These are phyloP conservation scores for Strix uralensis DNA, from an alignment of 2,113 vertebrate species.

Conservation along the genomic window DNA sequence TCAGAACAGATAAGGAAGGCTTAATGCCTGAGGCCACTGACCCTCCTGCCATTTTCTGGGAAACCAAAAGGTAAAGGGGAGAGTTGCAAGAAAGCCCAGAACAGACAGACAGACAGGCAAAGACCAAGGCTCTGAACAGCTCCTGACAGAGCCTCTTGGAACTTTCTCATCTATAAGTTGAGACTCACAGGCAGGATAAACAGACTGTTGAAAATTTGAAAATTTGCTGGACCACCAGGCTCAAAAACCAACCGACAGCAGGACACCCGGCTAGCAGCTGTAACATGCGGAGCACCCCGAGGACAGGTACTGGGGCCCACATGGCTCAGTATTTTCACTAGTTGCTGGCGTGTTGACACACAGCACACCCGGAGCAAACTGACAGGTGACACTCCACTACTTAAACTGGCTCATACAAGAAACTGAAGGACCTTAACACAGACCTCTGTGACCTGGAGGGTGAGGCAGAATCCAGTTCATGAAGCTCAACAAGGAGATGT, in stretches of 20 bases:
- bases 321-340: not conserved
- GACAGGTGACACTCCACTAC: not conserved
- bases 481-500: not conserved
- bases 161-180: not conserved
- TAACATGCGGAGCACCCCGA: not conserved
- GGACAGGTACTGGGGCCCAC: not conserved
- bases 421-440: not conserved
- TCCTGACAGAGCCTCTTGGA: not conserved
- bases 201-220: not conserved
- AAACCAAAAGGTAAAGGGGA: not conserved
- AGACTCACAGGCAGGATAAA: not conserved
- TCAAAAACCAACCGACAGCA: not conserved
- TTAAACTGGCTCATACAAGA: not conserved
- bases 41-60: not conserved
- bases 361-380: not conserved
- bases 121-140: not conserved
- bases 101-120: not conserved
- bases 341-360: not conserved
- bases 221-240: not conserved
- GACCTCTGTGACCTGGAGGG: not conserved
- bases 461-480: not conserved
- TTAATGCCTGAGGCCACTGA: not conserved
- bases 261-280: not conserved
- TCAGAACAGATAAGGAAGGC: not conserved
- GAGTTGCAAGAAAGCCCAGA: not conserved